Evolutionary conservation across 2,888 invertebrate species (phyloP).

Genomic region (Malthinus seriepunctatus): DNA sequence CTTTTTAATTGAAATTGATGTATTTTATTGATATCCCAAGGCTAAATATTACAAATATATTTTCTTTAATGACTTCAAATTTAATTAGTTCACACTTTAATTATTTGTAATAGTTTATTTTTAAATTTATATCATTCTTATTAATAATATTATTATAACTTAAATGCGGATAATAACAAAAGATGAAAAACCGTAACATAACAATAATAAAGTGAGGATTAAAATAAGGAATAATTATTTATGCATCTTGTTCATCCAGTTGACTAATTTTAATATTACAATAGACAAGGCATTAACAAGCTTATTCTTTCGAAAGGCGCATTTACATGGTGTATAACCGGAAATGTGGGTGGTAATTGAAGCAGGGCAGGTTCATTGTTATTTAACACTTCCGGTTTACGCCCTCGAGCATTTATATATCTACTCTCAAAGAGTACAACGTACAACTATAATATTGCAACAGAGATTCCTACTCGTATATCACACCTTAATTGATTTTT

Average conservation of each 20-base stretch:
- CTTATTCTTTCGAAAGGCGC: conserved; percentile 4
- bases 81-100: conserved; percentile 3
- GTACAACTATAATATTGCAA: too few relatives aligned
- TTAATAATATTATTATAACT: background rate
- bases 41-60: background rate
- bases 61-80: conserved; percentile 2
- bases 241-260: background rate
- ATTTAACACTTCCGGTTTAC: conserved; percentile 38
- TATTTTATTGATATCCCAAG: background rate
- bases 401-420: conserved; percentile 25
- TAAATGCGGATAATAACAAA: background rate
- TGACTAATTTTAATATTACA: conserved; percentile 4
- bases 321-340: conserved; percentile 22
- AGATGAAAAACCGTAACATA: background rate
- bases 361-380: conserved; percentile 38
- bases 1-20: conserved; percentile 5
- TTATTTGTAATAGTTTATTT: conserved; percentile 1
- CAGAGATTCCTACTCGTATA: too few relatives aligned
- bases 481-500: too few relatives aligned
- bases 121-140: background rate
- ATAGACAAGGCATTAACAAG: background rate
- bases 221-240: background rate
- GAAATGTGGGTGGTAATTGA: conserved; percentile 33
- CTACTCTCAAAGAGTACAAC: too few relatives aligned
- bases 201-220: background rate